Evolutionary conservation across 2,888 invertebrate species (phyloP).

Genomic region (Eumacrocentrus americanus): DNA sequence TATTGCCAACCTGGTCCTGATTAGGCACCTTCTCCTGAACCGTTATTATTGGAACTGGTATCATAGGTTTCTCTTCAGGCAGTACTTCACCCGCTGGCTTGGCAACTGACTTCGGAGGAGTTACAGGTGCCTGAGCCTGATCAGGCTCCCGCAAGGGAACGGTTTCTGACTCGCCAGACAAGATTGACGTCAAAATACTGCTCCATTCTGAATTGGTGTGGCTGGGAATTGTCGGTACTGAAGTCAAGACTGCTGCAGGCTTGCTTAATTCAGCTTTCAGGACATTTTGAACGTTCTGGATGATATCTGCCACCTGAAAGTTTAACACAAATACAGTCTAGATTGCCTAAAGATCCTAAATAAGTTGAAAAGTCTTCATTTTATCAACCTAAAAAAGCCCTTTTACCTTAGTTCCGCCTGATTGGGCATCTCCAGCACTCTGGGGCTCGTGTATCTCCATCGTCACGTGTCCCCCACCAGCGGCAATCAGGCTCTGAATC

Average conservation of each 20-base stretch:
- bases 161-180: conserved; percentile 71
- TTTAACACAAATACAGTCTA: too few species aligned
- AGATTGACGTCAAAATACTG: conserved; percentile 79
- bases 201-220: conserved; percentile 69
- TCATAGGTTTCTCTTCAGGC: conserved; percentile 51
- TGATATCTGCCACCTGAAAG: conserved; percentile 73
- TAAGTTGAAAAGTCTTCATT: too few species aligned
- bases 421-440: conserved; percentile 43
- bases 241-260: conserved; percentile 48
- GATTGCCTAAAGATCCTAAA: too few species aligned
- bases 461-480: conserved; percentile 68
- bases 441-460: conserved; percentile 51
- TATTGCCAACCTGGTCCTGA: conserved; percentile 36
- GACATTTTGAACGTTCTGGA: conserved; percentile 83
- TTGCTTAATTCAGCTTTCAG: conserved; percentile 77
- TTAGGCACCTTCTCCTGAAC: conserved; percentile 46
- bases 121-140: neutral
- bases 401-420: conserved; percentile 50
- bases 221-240: conserved; percentile 55
- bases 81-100: conserved; percentile 19
- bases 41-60: conserved; percentile 56
- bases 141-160: conserved; percentile 63
- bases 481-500: conserved; percentile 84
- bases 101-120: neutral
- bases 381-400: neutral